A percentile compares a stretch with the other conserved stretches of the same genome.
Conservation (phyloP, 2,113 vertebrate species). For the Oryzias celebensis region DNA sequence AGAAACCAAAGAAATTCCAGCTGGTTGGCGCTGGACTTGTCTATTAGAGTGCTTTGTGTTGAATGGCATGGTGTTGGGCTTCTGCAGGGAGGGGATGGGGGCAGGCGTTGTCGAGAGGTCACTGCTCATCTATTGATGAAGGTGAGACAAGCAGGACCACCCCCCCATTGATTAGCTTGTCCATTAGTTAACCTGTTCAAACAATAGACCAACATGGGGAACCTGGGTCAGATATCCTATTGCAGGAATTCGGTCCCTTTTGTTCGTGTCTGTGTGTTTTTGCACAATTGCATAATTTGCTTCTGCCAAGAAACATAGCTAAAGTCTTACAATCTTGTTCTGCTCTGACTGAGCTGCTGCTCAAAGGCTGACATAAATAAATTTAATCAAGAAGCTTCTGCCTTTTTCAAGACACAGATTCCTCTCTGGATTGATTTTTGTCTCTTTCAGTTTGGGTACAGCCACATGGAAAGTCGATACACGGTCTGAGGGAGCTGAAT, state of each 20-base stretch:
- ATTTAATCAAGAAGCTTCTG: slow-evolving; percentile 27
- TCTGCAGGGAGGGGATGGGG: slow-evolving; percentile 30
- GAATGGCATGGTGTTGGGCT: slow-evolving; percentile 21
- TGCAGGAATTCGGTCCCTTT: slow-evolving; percentile 9
- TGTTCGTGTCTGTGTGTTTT: neutral
- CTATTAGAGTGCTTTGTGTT: slow-evolving; percentile 26
- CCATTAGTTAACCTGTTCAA: slow-evolving; percentile 53
- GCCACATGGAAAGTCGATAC: slow-evolving; percentile 42
- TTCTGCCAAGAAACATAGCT: neutral
- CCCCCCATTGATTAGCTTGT: slow-evolving; percentile 51
- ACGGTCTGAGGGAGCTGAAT: slow-evolving; percentile 40
- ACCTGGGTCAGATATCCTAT: slow-evolving; percentile 39
- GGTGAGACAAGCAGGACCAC: slow-evolving; percentile 42
- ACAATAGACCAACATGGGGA: slow-evolving; percentile 32
- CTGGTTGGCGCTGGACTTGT: slow-evolving; percentile 61
- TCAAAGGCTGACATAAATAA: slow-evolving; percentile 17
- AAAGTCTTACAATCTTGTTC: neutral
- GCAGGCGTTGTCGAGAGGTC: slow-evolving; percentile 39
- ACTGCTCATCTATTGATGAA: slow-evolving; percentile 50
- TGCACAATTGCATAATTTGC: neutral
- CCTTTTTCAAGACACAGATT: slow-evolving; percentile 29
- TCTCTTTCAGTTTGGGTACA: slow-evolving; percentile 18
- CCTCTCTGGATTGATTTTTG: slow-evolving; percentile 31
- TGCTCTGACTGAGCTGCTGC: slow-evolving; percentile 3
- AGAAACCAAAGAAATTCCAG: slow-evolving; percentile 67